Evolutionary conservation across 2,888 invertebrate genomes (phyloP).

Genomic region (Sarcophaga caerulescens): DNA sequence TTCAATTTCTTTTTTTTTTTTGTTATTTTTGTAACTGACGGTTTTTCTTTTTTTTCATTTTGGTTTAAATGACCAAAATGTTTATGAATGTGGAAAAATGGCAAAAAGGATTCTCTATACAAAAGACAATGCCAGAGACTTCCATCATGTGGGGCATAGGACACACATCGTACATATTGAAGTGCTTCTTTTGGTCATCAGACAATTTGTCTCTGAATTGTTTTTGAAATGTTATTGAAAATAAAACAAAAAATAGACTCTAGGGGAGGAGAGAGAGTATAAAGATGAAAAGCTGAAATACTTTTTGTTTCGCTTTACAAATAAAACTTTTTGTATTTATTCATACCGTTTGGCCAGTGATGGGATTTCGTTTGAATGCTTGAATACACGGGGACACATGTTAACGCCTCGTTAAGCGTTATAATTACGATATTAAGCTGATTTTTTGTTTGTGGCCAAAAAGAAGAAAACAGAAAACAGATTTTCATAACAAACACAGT

Average conservation of each 20-base stretch:
- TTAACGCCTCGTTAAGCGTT: constrained; percentile 75
- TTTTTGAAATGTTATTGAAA: constrained; percentile 63
- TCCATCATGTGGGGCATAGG: constrained; percentile 5
- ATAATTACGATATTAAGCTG: constrained; percentile 73
- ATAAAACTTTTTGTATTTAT: constrained; percentile 29
- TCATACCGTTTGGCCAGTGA: constrained; percentile 62
- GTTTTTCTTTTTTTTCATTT: constrained; percentile 31
- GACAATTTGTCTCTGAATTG: constrained; percentile 64
- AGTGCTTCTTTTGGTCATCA: constrained; percentile 63
- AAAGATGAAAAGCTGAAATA: constrained; percentile 64
- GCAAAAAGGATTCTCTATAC: constrained; percentile 65
- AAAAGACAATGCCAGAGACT: constrained; percentile 42
- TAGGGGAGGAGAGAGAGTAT: not conserved
- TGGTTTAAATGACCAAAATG: constrained; percentile 74
- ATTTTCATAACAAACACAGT: not conserved
- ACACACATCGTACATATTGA: constrained; percentile 58
- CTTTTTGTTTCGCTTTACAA: constrained; percentile 27
- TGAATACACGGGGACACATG: constrained; percentile 71
- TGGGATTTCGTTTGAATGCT: constrained; percentile 58
- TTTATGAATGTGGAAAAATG: constrained; percentile 69
- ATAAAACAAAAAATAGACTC: not conserved
- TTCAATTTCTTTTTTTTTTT: constrained; percentile 15
- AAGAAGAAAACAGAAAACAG: constrained; percentile 18
- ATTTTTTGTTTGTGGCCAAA: constrained; percentile 35
- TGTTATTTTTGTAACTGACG: not conserved